Evolutionary conservation across 2,113 vertebrate genomes (phyloP).

Genomic region (Aphelocoma coerulescens): DNA sequence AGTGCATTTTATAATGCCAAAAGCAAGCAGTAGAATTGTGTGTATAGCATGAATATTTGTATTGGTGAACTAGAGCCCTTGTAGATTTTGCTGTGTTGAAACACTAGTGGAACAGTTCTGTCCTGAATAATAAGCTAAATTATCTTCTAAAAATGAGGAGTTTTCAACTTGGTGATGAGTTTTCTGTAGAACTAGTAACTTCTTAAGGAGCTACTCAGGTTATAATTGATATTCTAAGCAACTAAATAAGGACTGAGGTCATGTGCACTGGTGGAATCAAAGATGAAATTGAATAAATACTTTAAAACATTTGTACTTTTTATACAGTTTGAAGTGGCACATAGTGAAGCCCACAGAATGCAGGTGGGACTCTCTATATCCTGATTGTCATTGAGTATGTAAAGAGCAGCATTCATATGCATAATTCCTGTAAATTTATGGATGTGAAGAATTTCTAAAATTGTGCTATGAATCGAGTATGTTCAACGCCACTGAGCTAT

Average conservation of each 20-base stretch:
- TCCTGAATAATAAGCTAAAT: neutral
- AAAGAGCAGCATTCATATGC: neutral
- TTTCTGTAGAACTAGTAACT: neutral
- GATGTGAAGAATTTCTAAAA: neutral
- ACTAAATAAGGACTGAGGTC: neutral
- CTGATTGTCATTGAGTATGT: neutral
- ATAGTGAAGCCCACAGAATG: neutral
- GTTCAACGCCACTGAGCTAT: neutral
- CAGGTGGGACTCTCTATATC: neutral
- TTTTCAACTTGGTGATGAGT: neutral
- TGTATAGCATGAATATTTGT: neutral
- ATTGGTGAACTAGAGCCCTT: neutral
- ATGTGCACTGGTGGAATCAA: neutral
- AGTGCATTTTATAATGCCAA: neutral
- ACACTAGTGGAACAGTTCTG: neutral
- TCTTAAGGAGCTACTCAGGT: neutral
- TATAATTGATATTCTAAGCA: neutral
- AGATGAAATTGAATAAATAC: neutral
- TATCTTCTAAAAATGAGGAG: neutral
- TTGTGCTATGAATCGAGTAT: neutral
- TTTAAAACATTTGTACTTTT: neutral
- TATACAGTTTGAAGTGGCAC: neutral
- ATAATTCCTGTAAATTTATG: neutral
- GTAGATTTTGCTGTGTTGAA: neutral
- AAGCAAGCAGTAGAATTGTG: neutral